Conservation (phyloP, 2,797 vertebrate genomes). For the Hyperoplus lanceolatus region DNA sequence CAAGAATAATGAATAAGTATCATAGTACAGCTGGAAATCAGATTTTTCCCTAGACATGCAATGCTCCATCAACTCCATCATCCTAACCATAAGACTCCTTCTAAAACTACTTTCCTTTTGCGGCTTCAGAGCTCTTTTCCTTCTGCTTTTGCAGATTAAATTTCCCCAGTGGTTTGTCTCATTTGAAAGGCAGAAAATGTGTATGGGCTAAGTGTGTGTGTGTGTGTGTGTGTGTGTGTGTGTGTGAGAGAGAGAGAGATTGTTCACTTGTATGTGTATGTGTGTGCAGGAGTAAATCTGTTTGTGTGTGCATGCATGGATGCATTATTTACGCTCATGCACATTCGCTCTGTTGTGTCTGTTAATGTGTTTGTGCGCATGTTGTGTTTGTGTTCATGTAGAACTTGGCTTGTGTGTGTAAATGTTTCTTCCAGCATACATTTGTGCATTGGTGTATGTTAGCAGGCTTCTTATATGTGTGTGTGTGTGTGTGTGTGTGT, state of each 20-base stretch:
- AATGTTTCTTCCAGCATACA: not conserved
- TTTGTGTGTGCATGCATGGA: slow-evolving; percentile 24
- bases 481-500: slow-evolving; percentile 7
- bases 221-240: slow-evolving; percentile 52
- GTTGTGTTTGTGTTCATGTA: slow-evolving; percentile 44
- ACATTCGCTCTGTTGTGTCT: slow-evolving; percentile 20
- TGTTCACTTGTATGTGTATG: slow-evolving; percentile 50
- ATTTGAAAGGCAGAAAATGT: slow-evolving; percentile 80
- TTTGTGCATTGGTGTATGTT: slow-evolving; percentile 1
- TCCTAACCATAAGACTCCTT: slow-evolving; percentile 70
- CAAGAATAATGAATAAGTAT: slow-evolving; percentile 74
- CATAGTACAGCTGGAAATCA: slow-evolving; percentile 76
- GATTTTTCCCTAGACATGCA: slow-evolving; percentile 71
- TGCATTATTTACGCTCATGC: slow-evolving; percentile 43
- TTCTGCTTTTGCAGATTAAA: slow-evolving; percentile 79
- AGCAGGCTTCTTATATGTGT: slow-evolving; percentile 19
- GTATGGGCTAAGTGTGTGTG: slow-evolving; percentile 62
- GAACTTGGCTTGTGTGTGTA: slow-evolving; percentile 12
- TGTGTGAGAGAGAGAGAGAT: slow-evolving; percentile 21
- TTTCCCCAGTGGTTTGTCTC: slow-evolving; percentile 85
- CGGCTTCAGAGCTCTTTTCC: slow-evolving; percentile 77
- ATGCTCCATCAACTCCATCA: slow-evolving; percentile 71
- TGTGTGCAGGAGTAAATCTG: slow-evolving; percentile 49
- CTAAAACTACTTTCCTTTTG: slow-evolving; percentile 75
- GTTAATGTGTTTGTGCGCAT: not conserved